Conservation (phyloP, 2,888 invertebrate genomes). For the Limenitis camilla region DNA sequence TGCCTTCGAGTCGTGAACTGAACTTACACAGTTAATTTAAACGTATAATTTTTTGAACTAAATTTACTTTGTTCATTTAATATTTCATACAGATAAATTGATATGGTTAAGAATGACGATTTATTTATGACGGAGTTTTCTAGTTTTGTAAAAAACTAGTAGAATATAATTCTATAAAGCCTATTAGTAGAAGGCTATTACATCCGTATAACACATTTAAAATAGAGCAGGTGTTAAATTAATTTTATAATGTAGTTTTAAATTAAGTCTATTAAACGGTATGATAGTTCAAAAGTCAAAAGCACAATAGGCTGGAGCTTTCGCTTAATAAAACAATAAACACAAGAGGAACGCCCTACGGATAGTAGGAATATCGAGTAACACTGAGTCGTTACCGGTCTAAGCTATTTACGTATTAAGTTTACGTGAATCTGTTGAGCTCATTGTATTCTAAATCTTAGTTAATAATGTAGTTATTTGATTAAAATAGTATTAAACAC, state of each 20-base stretch:
- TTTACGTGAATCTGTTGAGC: not conserved
- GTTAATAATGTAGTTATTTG: too few species aligned
- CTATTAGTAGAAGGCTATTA: too few species aligned
- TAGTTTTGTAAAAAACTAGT: too few species aligned
- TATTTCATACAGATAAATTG: too few species aligned
- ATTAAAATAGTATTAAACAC: too few species aligned
- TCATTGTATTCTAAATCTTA: not conserved
- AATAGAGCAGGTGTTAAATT: too few species aligned
- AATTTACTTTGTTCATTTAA: too few species aligned
- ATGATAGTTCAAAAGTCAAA: not conserved
- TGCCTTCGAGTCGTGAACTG: slow-evolving; percentile 10
- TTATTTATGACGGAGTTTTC: too few species aligned
- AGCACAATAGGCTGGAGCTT: slow-evolving; percentile 20
- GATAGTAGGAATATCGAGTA: slow-evolving; percentile 18
- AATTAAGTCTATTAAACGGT: not conserved
- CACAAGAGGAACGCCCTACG: slow-evolving; percentile 21
- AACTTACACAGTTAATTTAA: not conserved
- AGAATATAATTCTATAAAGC: too few species aligned
- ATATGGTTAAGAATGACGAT: too few species aligned
- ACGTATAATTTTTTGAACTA: too few species aligned
- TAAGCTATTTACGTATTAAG: slow-evolving; percentile 9
- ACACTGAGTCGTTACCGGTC: slow-evolving; percentile 2
- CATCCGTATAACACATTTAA: too few species aligned
- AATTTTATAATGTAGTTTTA: not conserved
- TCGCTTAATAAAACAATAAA: slow-evolving; percentile 34